phyloP scores from a whole-genome alignment of 2,797 vertebrate species.

The Limosa lapponica region DNA sequence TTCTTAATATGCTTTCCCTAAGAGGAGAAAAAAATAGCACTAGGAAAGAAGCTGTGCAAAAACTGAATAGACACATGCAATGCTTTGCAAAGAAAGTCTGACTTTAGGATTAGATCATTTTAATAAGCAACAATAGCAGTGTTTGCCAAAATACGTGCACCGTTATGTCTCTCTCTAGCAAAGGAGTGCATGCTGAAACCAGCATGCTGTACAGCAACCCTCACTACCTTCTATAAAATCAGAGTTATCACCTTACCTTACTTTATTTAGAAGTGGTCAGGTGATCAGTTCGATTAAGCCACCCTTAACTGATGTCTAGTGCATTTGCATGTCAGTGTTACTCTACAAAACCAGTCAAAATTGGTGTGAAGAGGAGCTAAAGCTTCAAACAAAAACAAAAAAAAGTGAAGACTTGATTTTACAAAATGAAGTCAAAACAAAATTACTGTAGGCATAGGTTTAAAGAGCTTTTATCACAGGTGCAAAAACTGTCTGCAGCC shows the following conservation, averaged over 20 bases:
- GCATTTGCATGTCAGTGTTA: background rate
- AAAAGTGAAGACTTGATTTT: background rate
- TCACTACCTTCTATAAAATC: background rate
- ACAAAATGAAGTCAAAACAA: background rate
- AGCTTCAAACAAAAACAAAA: background rate
- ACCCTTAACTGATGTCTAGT: background rate
- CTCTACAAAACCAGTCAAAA: background rate
- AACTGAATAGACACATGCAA: background rate
- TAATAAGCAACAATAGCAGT: background rate
- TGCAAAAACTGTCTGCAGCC: background rate
- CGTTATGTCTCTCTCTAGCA: background rate
- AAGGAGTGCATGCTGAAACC: background rate
- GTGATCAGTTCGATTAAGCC: background rate
- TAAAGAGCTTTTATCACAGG: background rate
- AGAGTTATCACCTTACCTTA: background rate
- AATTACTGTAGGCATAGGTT: background rate
- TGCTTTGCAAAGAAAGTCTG: background rate
- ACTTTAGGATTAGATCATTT: background rate
- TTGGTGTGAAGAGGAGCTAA: background rate
- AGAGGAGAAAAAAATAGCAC: background rate
- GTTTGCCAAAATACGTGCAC: background rate
- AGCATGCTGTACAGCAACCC: background rate
- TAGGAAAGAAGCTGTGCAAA: background rate
- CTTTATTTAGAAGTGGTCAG: background rate
- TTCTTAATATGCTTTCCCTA: background rate